Percentiles rank a stretch among this genome's conserved stretches.
Evolutionary conservation across 2,888 invertebrate genomes (phyloP).

Genomic region (Girardia tigrina): DNA sequence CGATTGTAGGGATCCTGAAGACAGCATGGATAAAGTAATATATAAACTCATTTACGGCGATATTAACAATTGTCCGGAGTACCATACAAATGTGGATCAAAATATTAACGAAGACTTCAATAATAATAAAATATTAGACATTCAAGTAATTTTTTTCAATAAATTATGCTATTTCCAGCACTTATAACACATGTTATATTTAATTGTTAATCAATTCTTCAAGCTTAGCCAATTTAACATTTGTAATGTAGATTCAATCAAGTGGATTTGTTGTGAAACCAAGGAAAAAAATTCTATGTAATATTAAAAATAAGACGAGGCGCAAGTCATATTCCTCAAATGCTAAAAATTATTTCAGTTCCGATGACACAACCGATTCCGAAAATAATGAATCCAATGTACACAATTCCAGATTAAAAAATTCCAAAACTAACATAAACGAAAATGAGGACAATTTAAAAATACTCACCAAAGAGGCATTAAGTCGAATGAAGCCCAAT

Average conservation of each 20-base stretch:
- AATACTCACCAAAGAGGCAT: constrained; percentile 2
- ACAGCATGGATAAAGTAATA: not conserved
- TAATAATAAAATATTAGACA: not conserved
- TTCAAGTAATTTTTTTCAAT: not conserved
- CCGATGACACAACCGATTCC: no score
- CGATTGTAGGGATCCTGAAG: no score
- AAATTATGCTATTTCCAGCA: not conserved
- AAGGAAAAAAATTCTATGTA: not conserved
- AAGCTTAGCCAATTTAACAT: not conserved
- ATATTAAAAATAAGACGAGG: not conserved
- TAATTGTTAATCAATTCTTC: not conserved
- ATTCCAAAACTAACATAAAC: not conserved
- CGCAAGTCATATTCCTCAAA: not conserved
- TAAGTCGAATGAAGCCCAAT: not conserved
- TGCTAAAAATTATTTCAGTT: not conserved
- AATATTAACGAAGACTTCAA: not conserved
- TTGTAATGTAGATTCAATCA: not conserved
- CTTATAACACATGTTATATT: not conserved
- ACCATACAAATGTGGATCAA: not conserved
- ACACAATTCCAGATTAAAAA: not conserved
- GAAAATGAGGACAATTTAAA: not conserved
- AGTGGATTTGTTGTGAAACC: constrained; percentile 5
- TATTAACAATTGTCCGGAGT: not conserved
- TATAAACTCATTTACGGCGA: not conserved
- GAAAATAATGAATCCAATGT: no score